A percentile compares a stretch with the other conserved stretches of the same genome.
Conservation (phyloP, 2,888 invertebrate genomes). For the Endomychus coccineus region DNA sequence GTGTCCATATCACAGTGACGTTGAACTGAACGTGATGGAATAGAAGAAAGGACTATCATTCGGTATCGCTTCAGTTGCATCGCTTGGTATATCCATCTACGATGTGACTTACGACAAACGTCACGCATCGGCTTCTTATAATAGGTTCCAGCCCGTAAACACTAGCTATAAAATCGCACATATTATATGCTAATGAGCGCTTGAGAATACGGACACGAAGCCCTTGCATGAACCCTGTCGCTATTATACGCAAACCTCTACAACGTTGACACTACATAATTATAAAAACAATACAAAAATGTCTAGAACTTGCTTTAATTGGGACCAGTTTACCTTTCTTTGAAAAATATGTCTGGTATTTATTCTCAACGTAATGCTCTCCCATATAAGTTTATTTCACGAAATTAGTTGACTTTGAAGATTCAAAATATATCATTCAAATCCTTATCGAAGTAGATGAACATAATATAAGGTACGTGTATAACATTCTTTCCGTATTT, state of each 20-base stretch:
- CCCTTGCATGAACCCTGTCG: slow-evolving; percentile 16
- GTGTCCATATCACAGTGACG: no score
- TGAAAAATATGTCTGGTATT: not conserved
- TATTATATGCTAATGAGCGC: slow-evolving; percentile 18
- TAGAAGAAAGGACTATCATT: no score
- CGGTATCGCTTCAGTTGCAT: slow-evolving; percentile 16
- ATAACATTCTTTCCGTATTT: no score
- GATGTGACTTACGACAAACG: slow-evolving; percentile 18
- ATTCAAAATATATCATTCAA: no score
- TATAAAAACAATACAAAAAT: slow-evolving; percentile 15
- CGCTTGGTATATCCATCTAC: slow-evolving; percentile 15
- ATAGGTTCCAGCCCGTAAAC: slow-evolving; percentile 13
- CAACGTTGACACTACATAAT: slow-evolving; percentile 16
- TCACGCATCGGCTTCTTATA: slow-evolving; percentile 19
- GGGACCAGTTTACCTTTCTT: slow-evolving; percentile 14
- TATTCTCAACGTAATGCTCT: slow-evolving; percentile 11
- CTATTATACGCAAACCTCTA: slow-evolving; percentile 14
- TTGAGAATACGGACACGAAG: slow-evolving; percentile 12
- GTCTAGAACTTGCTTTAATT: slow-evolving; percentile 16
- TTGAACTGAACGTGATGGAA: no score
- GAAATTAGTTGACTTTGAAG: no score
- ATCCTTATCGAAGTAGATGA: no score
- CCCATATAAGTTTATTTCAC: no score
- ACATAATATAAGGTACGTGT: no score
- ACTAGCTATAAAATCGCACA: slow-evolving; percentile 17